These are phyloP conservation scores for Aplochiton taeniatus DNA, from an alignment of 2,797 vertebrate species.

Conservation along the genomic window DNA sequence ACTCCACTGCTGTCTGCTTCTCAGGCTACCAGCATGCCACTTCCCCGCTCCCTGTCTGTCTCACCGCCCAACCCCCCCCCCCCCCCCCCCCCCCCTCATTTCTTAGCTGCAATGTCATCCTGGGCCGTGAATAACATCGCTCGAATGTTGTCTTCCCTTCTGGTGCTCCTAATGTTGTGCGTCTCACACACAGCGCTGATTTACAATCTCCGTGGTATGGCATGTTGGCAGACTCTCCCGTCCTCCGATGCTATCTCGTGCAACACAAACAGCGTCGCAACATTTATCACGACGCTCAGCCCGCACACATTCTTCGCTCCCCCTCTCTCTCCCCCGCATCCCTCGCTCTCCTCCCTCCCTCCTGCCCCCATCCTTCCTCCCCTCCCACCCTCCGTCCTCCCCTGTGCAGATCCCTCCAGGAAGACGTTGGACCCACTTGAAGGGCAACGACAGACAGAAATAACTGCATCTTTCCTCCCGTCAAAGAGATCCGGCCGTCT, in stretches of 20 bases:
- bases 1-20: neutral
- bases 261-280: constrained; percentile 48
- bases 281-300: constrained; percentile 60
- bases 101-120: constrained; percentile 22
- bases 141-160: constrained; percentile 37
- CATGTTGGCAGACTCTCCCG: constrained; percentile 53
- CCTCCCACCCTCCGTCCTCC: constrained; percentile 3
- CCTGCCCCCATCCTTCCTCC: neutral
- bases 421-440: constrained; percentile 35
- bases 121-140: constrained; percentile 31
- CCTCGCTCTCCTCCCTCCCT: neutral
- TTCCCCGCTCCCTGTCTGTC: neutral
- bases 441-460: constrained; percentile 61
- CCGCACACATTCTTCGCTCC: constrained; percentile 45
- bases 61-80: neutral
- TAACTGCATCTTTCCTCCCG: constrained; percentile 41
- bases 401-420: constrained; percentile 7
- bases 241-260: constrained; percentile 60
- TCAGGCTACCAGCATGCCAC: neutral
- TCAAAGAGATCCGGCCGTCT: constrained; percentile 52
- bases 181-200: constrained; percentile 46
- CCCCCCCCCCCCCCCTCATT: neutral
- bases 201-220: constrained; percentile 46
- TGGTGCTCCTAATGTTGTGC: constrained; percentile 46
- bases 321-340: constrained; percentile 4